Evolutionary conservation across 2,113 vertebrate genomes (phyloP), one percentile per base, ranked within the genome.

Genomic region (Microcebus murinus): DNA sequence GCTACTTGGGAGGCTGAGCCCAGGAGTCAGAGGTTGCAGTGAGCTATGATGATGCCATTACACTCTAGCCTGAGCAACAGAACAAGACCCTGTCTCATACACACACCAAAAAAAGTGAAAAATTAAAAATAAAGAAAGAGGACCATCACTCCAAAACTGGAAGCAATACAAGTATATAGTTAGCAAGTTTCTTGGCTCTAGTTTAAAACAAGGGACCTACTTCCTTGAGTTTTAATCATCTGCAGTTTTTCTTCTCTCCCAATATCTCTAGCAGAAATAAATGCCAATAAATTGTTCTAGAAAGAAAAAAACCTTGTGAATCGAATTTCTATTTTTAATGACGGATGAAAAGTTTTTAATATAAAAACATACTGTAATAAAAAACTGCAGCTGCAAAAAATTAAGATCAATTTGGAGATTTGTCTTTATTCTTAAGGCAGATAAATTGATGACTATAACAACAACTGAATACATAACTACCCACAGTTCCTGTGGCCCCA

Each of bases 251-350:
- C 68, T 71, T 71, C 86, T 89, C 21, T 20, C 68, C 27, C 57
- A 91, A 45, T 55, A 55, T 48, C 55, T 42, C 82, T 74, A 80
- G 27, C 18, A 74, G 63, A 94, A 97, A 95, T 93, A 76, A 94
- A 36, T 94, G 76, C 61, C 93, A 91, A 94, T 52, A 93, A 87
- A 86, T 61, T 88, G 21, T 71, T 87, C 81, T 63, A 70, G 48
- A 68, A 55, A 81, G 61, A 83, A 61, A 67, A 68, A 17, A 61
- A 17, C 8, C 59, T 95, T 65, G 18, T 14, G 48, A 87, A 91
- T 91, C 59, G 84, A 83, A 70, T 84, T 95, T 91, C 74, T 83
- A 31, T 87, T 97, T 97, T 94, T 80, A 96, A 74, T 76, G 48
- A 55, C 42, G 82, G 68, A 91, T 87, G 65, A 50, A 88, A 95